Evolutionary conservation across 1,140 invertebrate genomes (phyloP), one percentile per base, ranked within the genome.

Genomic region (Drosophila pseudoananassae): DNA sequence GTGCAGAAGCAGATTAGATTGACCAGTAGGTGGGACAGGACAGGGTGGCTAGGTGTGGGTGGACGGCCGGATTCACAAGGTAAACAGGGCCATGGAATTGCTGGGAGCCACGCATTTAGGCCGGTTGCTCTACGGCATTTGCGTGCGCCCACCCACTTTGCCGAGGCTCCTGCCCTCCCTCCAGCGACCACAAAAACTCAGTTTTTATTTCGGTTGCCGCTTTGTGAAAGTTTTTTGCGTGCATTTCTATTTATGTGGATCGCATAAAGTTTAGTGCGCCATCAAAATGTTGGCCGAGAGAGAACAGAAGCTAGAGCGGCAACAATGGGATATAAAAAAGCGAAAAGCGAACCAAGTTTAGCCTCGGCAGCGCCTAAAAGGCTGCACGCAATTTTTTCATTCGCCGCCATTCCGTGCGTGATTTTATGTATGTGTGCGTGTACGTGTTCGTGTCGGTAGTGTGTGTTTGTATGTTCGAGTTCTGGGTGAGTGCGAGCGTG

Each of bases 381-480:
- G 78, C 76, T 87, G 78, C 83, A 85, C 83, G 82, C 70, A 77
- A 80, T 85, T 81, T 82, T 81, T 81, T 54, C 82, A 82, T 71
- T 81, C 76, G 58, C 71, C 51, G 63, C 55, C 54, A 71, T 73
- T 82, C 47, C 58, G 66, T 63, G 64, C 79, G 69, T 74, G 63
- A 58, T 27, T 52, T 47, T 56, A 14, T 31, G 31, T 31, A 31
- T 47, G 17, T 12, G 23, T 23, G 52, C 12, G 43, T 50, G 29
- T 52, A 12, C 20, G 15, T 64, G 50, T 45, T 29, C 36, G 33
- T 46, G 46, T 45, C 6, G 5, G 25, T 6, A 4, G 47, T 54
- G n/a, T 8, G 38, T 14, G 31, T 33, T 47, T 43, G 15, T 25
- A 23, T 33, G 46, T 33, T 25, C 31, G 25, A 23, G 23, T 17